A percentile compares a stretch with the other conserved stretches of the same genome.
These are phyloP conservation scores for Tachyglossus aculeatus DNA, from an alignment of 2,797 vertebrate genomes.

Conservation along the genomic window DNA sequence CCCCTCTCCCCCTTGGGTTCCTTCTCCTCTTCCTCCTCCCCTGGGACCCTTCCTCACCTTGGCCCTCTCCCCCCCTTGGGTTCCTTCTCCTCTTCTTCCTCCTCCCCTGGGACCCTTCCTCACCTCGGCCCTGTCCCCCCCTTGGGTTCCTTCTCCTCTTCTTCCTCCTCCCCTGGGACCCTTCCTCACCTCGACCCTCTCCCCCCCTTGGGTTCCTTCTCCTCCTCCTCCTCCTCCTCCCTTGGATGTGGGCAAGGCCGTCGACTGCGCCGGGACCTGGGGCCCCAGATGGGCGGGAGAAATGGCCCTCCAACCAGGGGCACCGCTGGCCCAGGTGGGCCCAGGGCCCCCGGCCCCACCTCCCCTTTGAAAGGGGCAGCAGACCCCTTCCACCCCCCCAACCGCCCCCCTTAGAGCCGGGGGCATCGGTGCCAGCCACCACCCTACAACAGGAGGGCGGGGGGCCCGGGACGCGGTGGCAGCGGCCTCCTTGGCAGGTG, in stretches of 20 bases:
- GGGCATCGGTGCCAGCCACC: no score
- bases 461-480: no score
- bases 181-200: constrained; percentile 29
- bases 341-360: not conserved
- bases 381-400: no score
- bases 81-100: no score
- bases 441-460: no score
- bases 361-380: no score
- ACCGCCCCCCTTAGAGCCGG: no score
- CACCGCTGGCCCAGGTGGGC: not conserved
- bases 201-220: constrained; percentile 38
- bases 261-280: not conserved
- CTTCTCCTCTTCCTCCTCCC: not conserved
- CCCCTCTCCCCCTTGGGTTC: no score
- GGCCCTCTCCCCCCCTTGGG: no score
- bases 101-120: constrained; percentile 27
- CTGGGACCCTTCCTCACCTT: constrained; percentile 18
- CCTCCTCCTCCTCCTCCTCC: not conserved
- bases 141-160: no score
- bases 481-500: no score
- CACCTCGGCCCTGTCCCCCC: constrained; percentile 20
- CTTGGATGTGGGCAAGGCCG: not conserved
- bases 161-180: constrained; percentile 45
- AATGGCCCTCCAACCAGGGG: not conserved
- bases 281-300: not conserved